Evolutionary conservation across 2,113 vertebrate genomes (phyloP).

Genomic region (Thomomys bottae): DNA sequence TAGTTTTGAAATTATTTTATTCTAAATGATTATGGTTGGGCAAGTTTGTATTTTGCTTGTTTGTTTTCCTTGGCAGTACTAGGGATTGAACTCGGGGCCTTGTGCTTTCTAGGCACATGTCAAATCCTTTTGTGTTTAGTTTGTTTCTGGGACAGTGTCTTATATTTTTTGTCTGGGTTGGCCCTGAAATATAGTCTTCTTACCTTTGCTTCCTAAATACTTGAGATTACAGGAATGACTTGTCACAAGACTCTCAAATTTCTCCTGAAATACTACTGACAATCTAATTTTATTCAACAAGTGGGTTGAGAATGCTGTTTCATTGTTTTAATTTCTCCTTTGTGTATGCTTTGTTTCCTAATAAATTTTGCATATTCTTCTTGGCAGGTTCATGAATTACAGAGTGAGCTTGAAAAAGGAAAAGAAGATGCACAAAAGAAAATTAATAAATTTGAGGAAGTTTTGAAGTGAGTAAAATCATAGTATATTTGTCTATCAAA

Average conservation of each 20-base stretch:
- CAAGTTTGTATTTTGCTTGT: background rate
- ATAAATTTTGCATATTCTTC: conserved; percentile 33
- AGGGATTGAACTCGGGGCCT: too few relatives aligned
- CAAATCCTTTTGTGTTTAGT: too few relatives aligned
- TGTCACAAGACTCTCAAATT: too few relatives aligned
- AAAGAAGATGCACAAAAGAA: conserved; percentile 82
- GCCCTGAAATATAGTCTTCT: too few relatives aligned
- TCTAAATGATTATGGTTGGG: background rate
- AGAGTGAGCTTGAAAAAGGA: conserved; percentile 83
- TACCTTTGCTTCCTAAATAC: too few relatives aligned
- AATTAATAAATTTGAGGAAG: conserved; percentile 81
- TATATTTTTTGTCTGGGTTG: too few relatives aligned
- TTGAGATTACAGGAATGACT: too few relatives aligned
- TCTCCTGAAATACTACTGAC: background rate
- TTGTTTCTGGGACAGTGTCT: too few relatives aligned
- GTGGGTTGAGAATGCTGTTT: background rate
- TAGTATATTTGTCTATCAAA: conserved; percentile 7
- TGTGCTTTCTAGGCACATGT: too few relatives aligned
- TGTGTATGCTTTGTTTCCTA: conserved; percentile 11
- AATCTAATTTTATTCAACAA: conserved; percentile 30
- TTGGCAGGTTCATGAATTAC: conserved; percentile 82
- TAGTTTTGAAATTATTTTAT: conserved; percentile 14
- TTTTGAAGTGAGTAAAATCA: conserved; percentile 84
- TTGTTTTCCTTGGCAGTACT: too few relatives aligned
- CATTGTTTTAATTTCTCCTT: background rate